phyloP scores from a whole-genome alignment of 2,113 vertebrate genomes.

The Acinonyx jubatus region DNA sequence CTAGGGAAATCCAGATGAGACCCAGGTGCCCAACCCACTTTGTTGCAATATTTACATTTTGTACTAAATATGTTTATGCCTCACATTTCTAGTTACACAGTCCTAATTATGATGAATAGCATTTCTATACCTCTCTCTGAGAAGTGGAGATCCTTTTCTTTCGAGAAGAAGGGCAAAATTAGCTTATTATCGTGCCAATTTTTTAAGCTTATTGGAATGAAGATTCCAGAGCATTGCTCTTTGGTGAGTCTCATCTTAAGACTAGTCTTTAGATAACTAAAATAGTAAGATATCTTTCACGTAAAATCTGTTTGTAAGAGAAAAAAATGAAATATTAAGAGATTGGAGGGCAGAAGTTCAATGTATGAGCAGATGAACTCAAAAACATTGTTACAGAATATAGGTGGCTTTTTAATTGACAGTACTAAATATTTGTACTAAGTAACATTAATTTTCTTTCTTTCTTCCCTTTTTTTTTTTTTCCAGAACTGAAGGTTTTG shows the following conservation, averaged over 20 bases:
- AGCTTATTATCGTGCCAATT: neutral
- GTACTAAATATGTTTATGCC: conserved; percentile 72
- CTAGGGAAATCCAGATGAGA: conserved; percentile 76
- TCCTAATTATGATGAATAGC: conserved; percentile 74
- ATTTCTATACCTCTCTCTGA: conserved; percentile 54
- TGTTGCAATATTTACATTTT: conserved; percentile 75
- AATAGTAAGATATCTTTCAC: neutral
- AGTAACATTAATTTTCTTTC: neutral
- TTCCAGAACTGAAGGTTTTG: neutral
- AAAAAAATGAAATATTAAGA: conserved; percentile 25
- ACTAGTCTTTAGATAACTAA: neutral
- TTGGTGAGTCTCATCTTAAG: neutral
- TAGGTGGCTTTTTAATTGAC: neutral
- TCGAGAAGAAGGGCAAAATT: conserved; percentile 32
- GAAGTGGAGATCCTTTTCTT: conserved; percentile 22
- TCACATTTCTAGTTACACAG: conserved; percentile 63
- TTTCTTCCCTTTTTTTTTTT: too few relatives aligned
- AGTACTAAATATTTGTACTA: neutral
- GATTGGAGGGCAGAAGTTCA: neutral
- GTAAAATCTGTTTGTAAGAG: conserved; percentile 9
- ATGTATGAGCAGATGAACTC: neutral
- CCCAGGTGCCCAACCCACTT: conserved; percentile 74
- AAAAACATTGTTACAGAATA: neutral
- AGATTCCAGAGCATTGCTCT: neutral
- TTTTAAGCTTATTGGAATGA: conserved; percentile 34